phyloP scores from a whole-genome alignment of 1,140 invertebrate species.

The Hydropsyche tenuis region DNA sequence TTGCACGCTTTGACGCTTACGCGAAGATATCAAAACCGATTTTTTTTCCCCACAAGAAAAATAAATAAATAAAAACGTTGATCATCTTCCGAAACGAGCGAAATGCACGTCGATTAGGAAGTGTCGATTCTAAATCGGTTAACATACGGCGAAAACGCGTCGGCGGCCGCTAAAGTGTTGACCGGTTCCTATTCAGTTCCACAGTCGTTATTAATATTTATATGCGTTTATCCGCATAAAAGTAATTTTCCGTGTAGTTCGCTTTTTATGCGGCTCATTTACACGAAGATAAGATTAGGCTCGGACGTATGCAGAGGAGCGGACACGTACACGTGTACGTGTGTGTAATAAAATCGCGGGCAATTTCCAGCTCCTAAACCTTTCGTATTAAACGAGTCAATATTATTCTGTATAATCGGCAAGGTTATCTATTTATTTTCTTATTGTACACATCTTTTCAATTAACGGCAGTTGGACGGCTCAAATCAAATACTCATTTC shows the following conservation, averaged over 20 bases:
- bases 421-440: slow-evolving; percentile 21
- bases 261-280: slow-evolving; percentile 37
- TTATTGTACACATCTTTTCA: slow-evolving; percentile 27
- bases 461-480: slow-evolving; percentile 18
- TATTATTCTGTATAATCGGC: slow-evolving; percentile 15
- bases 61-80: too few species aligned
- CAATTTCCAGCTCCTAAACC: not conserved
- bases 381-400: slow-evolving; percentile 8
- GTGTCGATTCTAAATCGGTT: not conserved
- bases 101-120: too few species aligned
- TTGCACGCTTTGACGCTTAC: too few species aligned
- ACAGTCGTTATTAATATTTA: slow-evolving; percentile 32
- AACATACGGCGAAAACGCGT: not conserved
- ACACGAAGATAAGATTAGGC: slow-evolving; percentile 30
- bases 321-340: not conserved
- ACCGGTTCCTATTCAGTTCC: slow-evolving; percentile 6
- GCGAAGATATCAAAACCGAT: too few species aligned
- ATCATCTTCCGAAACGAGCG: too few species aligned
- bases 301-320: not conserved
- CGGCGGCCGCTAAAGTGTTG: not conserved
- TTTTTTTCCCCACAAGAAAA: too few species aligned
- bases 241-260: slow-evolving; percentile 41
- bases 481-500: slow-evolving; percentile 21
- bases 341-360: slow-evolving; percentile 4
- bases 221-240: slow-evolving; percentile 37